These are phyloP conservation scores for Acrossocheilus fasciatus DNA, from an alignment of 2,797 vertebrate genomes.

Conservation along the genomic window DNA sequence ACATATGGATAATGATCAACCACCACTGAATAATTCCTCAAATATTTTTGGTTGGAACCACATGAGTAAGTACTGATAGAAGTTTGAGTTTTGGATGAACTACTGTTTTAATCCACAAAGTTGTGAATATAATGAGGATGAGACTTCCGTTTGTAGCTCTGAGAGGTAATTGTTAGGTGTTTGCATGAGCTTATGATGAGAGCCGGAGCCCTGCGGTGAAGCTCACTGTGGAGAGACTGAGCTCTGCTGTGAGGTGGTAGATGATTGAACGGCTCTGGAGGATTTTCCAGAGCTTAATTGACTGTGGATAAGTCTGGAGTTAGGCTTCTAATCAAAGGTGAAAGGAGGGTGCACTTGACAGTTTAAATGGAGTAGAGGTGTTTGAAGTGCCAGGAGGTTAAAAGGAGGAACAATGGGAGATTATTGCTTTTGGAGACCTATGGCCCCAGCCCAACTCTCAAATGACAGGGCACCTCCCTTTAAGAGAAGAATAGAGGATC, in stretches of 20 bases:
- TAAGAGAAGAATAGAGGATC: neutral
- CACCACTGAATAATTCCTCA: neutral
- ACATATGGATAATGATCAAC: neutral
- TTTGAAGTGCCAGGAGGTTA: slow-evolving; percentile 52
- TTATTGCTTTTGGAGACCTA: slow-evolving; percentile 28
- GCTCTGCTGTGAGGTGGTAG: slow-evolving; percentile 33
- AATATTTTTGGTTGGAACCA: neutral
- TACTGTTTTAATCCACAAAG: slow-evolving; percentile 7
- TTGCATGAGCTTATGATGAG: neutral
- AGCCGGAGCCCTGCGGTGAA: slow-evolving; percentile 29
- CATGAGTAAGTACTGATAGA: neutral
- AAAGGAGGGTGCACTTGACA: slow-evolving; percentile 13
- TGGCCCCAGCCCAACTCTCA: neutral
- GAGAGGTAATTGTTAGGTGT: neutral
- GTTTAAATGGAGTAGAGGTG: slow-evolving; percentile 43
- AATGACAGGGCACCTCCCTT: slow-evolving; percentile 8
- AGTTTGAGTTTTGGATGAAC: neutral
- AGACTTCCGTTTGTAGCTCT: slow-evolving; percentile 12
- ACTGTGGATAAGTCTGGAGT: slow-evolving; percentile 43
- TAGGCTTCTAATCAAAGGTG: slow-evolving; percentile 54
- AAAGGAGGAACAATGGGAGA: slow-evolving; percentile 40
- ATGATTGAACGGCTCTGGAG: slow-evolving; percentile 38
- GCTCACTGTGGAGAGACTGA: slow-evolving; percentile 33
- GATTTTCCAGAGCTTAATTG: slow-evolving; percentile 57
- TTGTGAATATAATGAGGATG: neutral